A percentile compares a stretch with the other conserved stretches of the same genome.
Conservation (phyloP, 2,113 vertebrate species). For the Myrmophylax atrothorax region DNA sequence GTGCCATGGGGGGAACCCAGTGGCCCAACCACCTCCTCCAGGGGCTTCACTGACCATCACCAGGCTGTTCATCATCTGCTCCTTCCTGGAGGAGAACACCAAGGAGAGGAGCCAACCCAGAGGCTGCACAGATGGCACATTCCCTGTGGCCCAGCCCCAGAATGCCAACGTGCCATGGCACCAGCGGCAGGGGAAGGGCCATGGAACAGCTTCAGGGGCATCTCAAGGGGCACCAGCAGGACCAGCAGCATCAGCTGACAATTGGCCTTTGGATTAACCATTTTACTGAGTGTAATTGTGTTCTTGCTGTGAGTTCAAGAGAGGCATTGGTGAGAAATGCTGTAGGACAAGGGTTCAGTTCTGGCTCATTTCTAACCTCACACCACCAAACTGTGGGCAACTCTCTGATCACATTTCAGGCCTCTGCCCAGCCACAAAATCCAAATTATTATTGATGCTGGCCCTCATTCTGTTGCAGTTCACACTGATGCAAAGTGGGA, state of each 20-base stretch:
- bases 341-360: background rate
- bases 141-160: background rate
- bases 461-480: background rate
- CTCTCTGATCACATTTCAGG: background rate
- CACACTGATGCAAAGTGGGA: background rate
- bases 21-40: background rate
- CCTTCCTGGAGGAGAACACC: background rate
- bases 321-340: background rate
- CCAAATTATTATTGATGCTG: background rate
- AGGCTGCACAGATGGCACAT: conserved; percentile 1
- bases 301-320: background rate
- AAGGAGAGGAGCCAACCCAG: background rate
- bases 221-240: background rate
- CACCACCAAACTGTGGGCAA: background rate
- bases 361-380: background rate
- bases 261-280: background rate
- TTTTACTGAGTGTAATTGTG: background rate
- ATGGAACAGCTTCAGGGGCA: background rate
- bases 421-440: background rate
- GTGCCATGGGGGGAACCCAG: background rate
- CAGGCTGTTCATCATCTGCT: background rate
- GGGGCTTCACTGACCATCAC: background rate
- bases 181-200: background rate
- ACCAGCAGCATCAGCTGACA: background rate
- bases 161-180: background rate